phyloP scores from a whole-genome alignment of 2,113 vertebrate species.

The Oncorhynchus mykiss region DNA sequence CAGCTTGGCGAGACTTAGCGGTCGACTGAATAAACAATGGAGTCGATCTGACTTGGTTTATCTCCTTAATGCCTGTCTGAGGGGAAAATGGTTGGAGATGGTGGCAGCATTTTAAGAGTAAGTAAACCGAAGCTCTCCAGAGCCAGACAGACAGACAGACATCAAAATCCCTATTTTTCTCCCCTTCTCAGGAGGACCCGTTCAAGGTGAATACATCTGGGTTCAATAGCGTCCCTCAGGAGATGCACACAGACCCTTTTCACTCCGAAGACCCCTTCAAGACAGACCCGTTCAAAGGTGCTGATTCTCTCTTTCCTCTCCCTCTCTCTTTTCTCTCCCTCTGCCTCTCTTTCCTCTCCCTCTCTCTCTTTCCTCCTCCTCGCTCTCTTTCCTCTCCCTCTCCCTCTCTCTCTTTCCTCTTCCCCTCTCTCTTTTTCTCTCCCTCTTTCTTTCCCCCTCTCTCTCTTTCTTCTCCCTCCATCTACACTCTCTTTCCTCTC shows the following conservation, averaged over 20 bases:
- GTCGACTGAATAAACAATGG: neutral
- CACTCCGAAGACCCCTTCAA: constrained; percentile 95
- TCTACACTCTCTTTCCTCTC: no score
- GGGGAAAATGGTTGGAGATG: neutral
- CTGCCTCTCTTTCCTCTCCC: no score
- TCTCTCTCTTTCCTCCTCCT: no score
- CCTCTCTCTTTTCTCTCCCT: neutral
- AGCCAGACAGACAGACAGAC: neutral
- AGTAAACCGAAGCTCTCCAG: neutral
- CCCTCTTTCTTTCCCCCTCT: no score
- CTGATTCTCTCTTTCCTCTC: constrained; percentile 1
- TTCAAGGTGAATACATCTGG: constrained; percentile 89
- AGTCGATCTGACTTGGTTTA: neutral
- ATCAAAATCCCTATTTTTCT: constrained; percentile 23
- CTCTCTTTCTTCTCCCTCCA: no score
- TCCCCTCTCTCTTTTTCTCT: no score
- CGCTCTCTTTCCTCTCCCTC: no score
- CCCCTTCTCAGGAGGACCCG: constrained; percentile 82
- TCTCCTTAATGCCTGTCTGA: constrained; percentile 1
- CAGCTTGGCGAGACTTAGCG: neutral
- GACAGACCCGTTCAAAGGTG: constrained; percentile 93
- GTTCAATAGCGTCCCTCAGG: constrained; percentile 82
- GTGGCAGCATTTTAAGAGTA: neutral
- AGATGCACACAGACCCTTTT: constrained; percentile 88
- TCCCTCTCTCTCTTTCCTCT: no score